Percentiles rank a stretch among this genome's conserved stretches.
phyloP scores from a whole-genome alignment of 2,113 vertebrate genomes.

The Ursus arctos region DNA sequence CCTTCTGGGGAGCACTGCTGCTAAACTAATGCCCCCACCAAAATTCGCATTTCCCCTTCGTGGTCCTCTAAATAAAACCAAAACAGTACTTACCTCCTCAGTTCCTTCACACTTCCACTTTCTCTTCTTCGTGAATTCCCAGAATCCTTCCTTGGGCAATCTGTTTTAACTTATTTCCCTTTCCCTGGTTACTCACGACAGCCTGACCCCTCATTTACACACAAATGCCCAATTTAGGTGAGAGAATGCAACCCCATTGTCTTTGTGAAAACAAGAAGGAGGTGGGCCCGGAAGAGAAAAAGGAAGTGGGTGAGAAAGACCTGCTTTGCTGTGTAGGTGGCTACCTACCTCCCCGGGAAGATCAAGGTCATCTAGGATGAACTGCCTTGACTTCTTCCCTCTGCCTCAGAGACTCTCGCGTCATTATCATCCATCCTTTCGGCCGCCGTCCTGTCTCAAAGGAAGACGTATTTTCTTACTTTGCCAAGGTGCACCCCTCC shows the following conservation, averaged over 20 bases:
- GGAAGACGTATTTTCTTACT: slow-evolving; percentile 57
- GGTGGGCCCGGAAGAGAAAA: background rate
- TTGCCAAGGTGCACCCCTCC: slow-evolving; percentile 69
- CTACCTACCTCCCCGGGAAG: slow-evolving; percentile 14
- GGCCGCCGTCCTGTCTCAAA: slow-evolving; percentile 43
- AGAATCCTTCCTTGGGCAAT: background rate
- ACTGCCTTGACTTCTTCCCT: slow-evolving; percentile 60
- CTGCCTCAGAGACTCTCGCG: background rate
- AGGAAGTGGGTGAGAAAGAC: background rate
- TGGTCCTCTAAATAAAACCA: slow-evolving; percentile 13
- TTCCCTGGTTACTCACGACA: background rate
- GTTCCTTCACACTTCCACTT: background rate
- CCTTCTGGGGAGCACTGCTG: background rate
- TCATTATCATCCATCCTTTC: slow-evolving; percentile 63
- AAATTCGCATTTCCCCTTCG: background rate
- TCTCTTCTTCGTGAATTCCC: background rate
- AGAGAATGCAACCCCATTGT: background rate
- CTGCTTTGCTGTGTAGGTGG: background rate
- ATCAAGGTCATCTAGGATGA: slow-evolving; percentile 67
- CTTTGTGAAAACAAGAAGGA: slow-evolving; percentile 32
- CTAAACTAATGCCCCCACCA: background rate
- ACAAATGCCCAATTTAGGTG: background rate
- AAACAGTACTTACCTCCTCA: slow-evolving; percentile 58
- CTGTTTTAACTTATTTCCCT: background rate
- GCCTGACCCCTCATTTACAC: background rate